Base-by-base conservation (phyloP, 2,797 vertebrate genomes). In the Leptoclinus maculatus region DNA sequence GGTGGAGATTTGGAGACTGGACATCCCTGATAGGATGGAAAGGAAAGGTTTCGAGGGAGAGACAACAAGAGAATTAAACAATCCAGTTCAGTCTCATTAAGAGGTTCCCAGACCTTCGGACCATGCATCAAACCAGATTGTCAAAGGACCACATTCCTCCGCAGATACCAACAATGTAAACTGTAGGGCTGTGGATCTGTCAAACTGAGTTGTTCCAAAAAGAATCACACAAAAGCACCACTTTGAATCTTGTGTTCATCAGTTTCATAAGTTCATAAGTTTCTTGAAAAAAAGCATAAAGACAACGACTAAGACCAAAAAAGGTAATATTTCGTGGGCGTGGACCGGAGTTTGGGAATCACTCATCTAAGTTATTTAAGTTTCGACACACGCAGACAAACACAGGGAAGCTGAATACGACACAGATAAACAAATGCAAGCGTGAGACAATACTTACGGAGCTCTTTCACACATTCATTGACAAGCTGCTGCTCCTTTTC, bases 401-500 rank as follows among this genome's bases (percentile, higher is more conserved):
- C 13, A 38, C 47, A 66, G 7, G 12, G 5, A 64, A 29, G 25
- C 27, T 16, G 6, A 34, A 16, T 1, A 23, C 51, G 34, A 17
- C 32, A 3, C 11, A 54, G 51, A 27, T 27, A 14, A 27, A 56
- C 13, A 7, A 3, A 27, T 2, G 2, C 11, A 1, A 23, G 6
- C 53, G 10, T 2, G 2, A 54, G 19, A 6, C 10, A 16, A 59
- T 17, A 92, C 95, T 74, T 92, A 99, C 98, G 96, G 88, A 99
- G 97, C 84, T 99, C 98, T 88, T 97, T 98, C n/a, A 99, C 98
- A 16, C 98, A 99, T 93, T 99, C 98, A 3, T 96, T 98, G 78
- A 99, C 98, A 80, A 99, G 96, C 80, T 99, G 97, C 87, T 99
- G 98, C 73, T 99, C 98, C 81, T 99, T 99, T 77, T 99, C 98